Conservation (phyloP, 2,113 vertebrate species). For the Python bivittatus region DNA sequence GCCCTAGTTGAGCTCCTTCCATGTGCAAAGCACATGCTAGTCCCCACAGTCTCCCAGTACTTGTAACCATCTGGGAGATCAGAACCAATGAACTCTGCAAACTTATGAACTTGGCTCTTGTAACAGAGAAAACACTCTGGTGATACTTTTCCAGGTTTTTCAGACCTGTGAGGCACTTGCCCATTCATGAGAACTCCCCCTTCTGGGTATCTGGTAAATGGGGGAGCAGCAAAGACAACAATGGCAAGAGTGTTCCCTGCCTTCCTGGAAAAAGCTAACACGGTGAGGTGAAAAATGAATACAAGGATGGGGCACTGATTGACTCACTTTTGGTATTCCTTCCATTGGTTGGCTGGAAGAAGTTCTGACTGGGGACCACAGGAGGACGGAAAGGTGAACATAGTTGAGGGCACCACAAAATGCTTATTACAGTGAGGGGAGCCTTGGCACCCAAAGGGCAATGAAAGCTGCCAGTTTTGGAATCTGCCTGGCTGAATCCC, state of each 20-base stretch:
- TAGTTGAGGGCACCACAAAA: neutral
- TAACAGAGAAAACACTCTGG: neutral
- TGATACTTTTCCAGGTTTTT: neutral
- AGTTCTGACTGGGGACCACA: neutral
- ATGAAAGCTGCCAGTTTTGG: neutral
- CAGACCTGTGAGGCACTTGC: neutral
- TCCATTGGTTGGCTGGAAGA: neutral
- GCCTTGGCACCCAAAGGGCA: neutral
- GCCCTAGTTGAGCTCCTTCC: neutral
- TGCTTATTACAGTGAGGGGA: neutral
- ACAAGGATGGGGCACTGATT: neutral
- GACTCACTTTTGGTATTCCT: neutral
- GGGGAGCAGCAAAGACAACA: neutral
- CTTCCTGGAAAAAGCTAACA: neutral
- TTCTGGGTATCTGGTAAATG: neutral
- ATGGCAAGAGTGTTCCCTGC: neutral
- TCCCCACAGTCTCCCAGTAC: neutral
- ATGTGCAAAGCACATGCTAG: neutral
- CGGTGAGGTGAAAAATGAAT: neutral
- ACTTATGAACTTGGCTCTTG: neutral
- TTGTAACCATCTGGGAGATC: neutral
- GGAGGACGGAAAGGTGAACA: neutral
- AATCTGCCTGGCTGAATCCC: neutral
- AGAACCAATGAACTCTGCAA: neutral
- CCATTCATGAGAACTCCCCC: neutral